Conservation (phyloP, 2,113 vertebrate species). For the Cephalopholis sonnerati region DNA sequence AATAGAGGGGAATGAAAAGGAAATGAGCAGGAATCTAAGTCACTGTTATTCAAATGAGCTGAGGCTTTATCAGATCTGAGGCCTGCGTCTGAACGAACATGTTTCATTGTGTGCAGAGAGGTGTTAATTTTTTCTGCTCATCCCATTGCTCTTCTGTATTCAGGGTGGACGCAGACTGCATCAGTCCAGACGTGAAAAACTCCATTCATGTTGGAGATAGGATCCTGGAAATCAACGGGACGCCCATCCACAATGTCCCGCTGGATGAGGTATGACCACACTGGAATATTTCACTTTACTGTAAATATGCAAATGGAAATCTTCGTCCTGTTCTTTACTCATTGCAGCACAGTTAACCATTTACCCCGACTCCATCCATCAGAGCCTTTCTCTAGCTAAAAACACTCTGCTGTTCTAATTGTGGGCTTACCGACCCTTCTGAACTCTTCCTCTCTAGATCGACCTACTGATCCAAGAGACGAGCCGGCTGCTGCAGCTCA, state of each 20-base stretch:
- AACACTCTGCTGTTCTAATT: neutral
- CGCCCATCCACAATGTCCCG: slow-evolving; percentile 93
- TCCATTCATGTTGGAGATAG: slow-evolving; percentile 96
- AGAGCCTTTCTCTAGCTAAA: neutral
- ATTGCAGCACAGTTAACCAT: neutral
- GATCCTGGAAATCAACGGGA: slow-evolving; percentile 98
- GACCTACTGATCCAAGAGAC: slow-evolving; percentile 97
- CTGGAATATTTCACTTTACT: slow-evolving; percentile 5
- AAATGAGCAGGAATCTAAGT: slow-evolving; percentile 30
- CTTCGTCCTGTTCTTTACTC: neutral
- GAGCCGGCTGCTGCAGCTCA: slow-evolving; percentile 94
- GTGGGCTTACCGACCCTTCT: neutral
- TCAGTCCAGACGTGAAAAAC: slow-evolving; percentile 97
- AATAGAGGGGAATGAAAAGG: slow-evolving; percentile 33
- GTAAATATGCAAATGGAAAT: neutral
- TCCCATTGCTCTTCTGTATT: neutral
- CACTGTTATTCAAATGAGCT: slow-evolving; percentile 40
- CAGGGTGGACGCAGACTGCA: slow-evolving; percentile 92
- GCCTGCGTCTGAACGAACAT: neutral
- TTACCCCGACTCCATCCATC: neutral
- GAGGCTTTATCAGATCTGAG: slow-evolving; percentile 20
- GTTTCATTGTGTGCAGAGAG: neutral
- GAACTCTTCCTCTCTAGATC: slow-evolving; percentile 82
- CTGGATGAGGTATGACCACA: slow-evolving; percentile 90
- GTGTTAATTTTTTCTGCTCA: neutral